A percentile compares a stretch with the other conserved stretches of the same genome.
These are phyloP conservation scores for Sebastes glaucus DNA, from an alignment of 2,797 vertebrate genomes.

Conservation along the genomic window DNA sequence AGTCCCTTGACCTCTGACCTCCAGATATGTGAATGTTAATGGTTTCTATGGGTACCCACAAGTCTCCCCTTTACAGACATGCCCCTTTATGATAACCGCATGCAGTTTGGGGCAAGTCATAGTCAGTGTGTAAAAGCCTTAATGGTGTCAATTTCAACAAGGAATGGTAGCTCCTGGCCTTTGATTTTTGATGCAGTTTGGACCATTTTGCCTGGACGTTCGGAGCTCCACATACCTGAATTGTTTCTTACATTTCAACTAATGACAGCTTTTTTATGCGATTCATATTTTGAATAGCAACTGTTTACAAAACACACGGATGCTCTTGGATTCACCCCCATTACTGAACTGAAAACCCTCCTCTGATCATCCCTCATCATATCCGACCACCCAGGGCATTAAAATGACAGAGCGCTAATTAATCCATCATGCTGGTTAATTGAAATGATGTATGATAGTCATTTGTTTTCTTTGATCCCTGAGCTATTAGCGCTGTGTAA, in stretches of 20 bases:
- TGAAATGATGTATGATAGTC: constrained; percentile 84
- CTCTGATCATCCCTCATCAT: constrained; percentile 69
- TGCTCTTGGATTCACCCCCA: constrained; percentile 42
- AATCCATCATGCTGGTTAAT: constrained; percentile 84
- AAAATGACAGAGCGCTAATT: constrained; percentile 81
- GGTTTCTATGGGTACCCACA: too few relatives aligned
- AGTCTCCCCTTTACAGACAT: too few relatives aligned
- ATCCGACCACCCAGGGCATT: constrained; percentile 67
- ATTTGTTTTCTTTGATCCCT: constrained; percentile 84
- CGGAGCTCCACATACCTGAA: background rate
- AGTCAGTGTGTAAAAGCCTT: too few relatives aligned
- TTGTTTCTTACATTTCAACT: background rate
- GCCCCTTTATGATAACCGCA: too few relatives aligned
- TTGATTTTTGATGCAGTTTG: background rate
- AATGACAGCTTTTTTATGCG: background rate
- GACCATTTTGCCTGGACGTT: background rate
- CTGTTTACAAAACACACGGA: constrained; percentile 30
- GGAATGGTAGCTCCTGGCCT: background rate
- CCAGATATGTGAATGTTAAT: too few relatives aligned
- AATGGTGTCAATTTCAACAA: background rate
- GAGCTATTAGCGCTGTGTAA: constrained; percentile 81
- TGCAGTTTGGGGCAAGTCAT: too few relatives aligned
- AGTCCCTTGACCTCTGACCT: too few relatives aligned
- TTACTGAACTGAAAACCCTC: constrained; percentile 44
- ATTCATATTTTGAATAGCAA: constrained; percentile 16